phyloP scores from a whole-genome alignment of 2,113 vertebrate genomes.

The Halcyon malimbica region DNA sequence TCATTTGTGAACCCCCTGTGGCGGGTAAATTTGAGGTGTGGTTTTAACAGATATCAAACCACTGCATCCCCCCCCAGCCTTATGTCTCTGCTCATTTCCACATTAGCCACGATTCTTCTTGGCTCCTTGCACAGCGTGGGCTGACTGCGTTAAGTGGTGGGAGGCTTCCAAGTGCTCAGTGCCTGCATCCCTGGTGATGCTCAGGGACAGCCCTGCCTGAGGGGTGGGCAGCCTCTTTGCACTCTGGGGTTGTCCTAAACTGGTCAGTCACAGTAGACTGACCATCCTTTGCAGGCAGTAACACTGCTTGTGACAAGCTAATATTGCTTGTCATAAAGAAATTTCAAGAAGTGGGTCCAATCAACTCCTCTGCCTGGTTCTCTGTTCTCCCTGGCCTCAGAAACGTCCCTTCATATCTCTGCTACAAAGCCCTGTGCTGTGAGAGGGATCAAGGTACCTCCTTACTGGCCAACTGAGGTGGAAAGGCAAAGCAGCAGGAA shows the following conservation, averaged over 20 bases:
- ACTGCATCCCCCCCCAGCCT: not conserved
- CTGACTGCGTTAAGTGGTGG: not conserved
- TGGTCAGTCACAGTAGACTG: accelerated
- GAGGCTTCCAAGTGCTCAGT: not conserved
- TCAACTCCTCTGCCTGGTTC: not conserved
- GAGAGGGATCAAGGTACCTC: not conserved
- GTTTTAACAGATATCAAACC: not conserved
- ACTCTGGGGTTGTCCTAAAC: not conserved
- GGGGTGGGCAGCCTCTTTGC: not conserved
- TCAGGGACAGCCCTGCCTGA: not conserved
- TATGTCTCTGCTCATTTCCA: accelerated
- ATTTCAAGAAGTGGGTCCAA: not conserved
- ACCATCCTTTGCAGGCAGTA: accelerated
- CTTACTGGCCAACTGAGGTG: not conserved
- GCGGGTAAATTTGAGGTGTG: not conserved
- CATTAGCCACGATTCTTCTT: not conserved
- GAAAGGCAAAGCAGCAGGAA: not conserved
- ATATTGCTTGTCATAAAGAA: not conserved
- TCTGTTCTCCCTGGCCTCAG: not conserved
- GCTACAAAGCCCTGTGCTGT: not conserved
- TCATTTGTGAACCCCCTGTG: not conserved
- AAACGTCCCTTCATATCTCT: accelerated
- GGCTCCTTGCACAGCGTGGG: accelerated
- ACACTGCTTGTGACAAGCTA: not conserved
- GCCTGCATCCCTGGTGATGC: not conserved